Conservation (phyloP, 2,888 invertebrate species). For the Baronia brevicornis region DNA sequence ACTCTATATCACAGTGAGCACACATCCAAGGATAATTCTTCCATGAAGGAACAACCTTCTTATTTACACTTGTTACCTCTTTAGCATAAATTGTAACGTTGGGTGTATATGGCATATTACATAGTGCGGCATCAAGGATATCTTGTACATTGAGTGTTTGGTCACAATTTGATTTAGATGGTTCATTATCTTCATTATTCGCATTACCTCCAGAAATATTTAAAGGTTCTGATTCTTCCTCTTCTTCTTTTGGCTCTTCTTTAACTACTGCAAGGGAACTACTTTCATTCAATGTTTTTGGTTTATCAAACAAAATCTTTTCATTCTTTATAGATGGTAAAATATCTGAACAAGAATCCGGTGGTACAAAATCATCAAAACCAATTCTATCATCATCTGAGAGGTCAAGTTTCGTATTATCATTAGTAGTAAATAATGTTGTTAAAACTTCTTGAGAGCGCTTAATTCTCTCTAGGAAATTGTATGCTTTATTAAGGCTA, state of each 20-base stretch:
- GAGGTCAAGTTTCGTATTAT: constrained; percentile 29
- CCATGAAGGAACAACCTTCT: constrained; percentile 43
- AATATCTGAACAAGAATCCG: constrained; percentile 17
- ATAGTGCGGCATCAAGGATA: constrained; percentile 49
- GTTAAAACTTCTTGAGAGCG: constrained; percentile 41
- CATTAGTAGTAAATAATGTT: constrained; percentile 29
- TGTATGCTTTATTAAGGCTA: constrained; percentile 48
- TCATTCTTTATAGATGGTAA: constrained; percentile 20
- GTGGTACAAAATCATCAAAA: constrained; percentile 34
- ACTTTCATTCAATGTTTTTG: constrained; percentile 20
- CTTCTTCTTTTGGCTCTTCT: constrained; percentile 48
- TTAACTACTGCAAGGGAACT: constrained; percentile 34
- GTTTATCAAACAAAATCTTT: constrained; percentile 5
- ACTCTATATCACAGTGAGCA: constrained; percentile 53
- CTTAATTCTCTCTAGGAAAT: constrained; percentile 46
- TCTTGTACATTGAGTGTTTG: constrained; percentile 46
- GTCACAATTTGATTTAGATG: constrained; percentile 17
- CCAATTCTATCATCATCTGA: constrained; percentile 42
- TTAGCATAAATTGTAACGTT: constrained; percentile 50
- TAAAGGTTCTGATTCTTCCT: constrained; percentile 19
- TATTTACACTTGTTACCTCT: constrained; percentile 39
- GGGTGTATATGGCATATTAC: constrained; percentile 32
- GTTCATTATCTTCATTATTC: constrained; percentile 4
- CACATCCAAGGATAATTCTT: constrained; percentile 64
- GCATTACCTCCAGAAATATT: constrained; percentile 4